Percentiles rank a stretch among this genome's conserved stretches.
Conservation (phyloP, 2,888 invertebrate genomes). For the Acronicta psi region DNA sequence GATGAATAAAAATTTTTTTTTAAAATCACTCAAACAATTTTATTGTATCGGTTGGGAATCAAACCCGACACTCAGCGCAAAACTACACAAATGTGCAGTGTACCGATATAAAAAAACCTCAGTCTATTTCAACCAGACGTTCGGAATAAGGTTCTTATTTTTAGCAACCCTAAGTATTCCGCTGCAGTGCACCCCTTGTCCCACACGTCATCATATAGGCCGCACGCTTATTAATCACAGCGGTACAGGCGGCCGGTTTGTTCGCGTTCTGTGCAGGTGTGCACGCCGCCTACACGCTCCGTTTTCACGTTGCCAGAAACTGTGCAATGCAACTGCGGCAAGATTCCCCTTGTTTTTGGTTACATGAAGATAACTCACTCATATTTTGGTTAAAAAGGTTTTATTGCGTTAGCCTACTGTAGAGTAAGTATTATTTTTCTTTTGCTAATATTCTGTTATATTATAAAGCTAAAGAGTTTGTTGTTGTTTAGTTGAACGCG, state of each 20-base stretch:
- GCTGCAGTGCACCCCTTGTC: conserved; percentile 5
- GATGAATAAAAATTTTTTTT: too few relatives aligned
- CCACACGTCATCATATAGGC: conserved; percentile 19
- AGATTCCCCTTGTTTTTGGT: not conserved
- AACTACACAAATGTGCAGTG: too few relatives aligned
- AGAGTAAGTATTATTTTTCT: too few relatives aligned
- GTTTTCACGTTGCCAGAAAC: conserved; percentile 7
- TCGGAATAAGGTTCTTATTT: too few relatives aligned
- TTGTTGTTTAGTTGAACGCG: too few relatives aligned
- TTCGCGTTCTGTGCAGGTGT: conserved; percentile 49
- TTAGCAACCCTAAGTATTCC: not conserved
- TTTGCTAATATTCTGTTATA: too few relatives aligned
- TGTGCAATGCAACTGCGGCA: conserved; percentile 2
- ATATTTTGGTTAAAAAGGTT: not conserved
- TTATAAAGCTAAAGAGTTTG: too few relatives aligned
- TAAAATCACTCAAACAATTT: too few relatives aligned
- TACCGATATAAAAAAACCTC: too few relatives aligned
- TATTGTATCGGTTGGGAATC: too few relatives aligned
- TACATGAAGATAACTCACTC: not conserved
- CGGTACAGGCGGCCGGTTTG: conserved; percentile 45
- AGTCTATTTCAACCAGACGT: too few relatives aligned
- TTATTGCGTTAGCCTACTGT: not conserved
- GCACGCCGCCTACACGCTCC: conserved; percentile 18
- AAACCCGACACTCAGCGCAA: too few relatives aligned
- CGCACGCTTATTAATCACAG: conserved; percentile 56